Evolutionary conservation across 2,113 vertebrate genomes (phyloP).

Genomic region (Callaeas wilsoni): DNA sequence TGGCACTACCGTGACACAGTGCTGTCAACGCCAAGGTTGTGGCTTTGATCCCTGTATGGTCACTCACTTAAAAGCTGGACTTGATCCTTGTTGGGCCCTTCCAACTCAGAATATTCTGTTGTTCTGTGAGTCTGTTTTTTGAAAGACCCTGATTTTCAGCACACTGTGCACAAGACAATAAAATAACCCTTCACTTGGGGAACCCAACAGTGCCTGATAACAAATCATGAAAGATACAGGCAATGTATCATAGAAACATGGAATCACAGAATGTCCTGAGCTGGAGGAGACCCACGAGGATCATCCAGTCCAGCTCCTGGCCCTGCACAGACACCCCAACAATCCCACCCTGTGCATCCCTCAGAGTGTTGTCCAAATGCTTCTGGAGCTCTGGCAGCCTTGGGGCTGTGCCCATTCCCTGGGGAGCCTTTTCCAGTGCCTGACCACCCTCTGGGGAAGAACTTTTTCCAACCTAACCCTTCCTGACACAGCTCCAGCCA

Average conservation of each 20-base stretch:
- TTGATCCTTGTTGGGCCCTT: neutral
- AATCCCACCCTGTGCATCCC: neutral
- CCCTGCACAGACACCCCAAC: neutral
- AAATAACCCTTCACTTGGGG: neutral
- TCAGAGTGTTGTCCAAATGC: fast-evolving
- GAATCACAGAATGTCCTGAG: neutral
- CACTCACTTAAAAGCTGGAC: too few species aligned
- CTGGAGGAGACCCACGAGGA: neutral
- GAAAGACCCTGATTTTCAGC: neutral
- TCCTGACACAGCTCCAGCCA: neutral
- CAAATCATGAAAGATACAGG: neutral
- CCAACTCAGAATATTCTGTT: neutral
- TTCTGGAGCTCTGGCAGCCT: neutral
- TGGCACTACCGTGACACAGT: neutral
- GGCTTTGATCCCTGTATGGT: neutral
- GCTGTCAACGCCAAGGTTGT: neutral
- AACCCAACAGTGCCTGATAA: neutral
- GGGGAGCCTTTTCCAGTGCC: neutral
- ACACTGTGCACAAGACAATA: neutral
- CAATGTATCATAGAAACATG: neutral
- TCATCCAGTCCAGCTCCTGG: fast-evolving
- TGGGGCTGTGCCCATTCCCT: fast-evolving
- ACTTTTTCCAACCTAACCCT: fast-evolving
- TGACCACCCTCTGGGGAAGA: neutral
- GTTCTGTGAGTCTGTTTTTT: neutral